These are phyloP conservation scores for Drosophila siamana DNA, from an alignment of 2,888 invertebrate genomes.

Conservation along the genomic window DNA sequence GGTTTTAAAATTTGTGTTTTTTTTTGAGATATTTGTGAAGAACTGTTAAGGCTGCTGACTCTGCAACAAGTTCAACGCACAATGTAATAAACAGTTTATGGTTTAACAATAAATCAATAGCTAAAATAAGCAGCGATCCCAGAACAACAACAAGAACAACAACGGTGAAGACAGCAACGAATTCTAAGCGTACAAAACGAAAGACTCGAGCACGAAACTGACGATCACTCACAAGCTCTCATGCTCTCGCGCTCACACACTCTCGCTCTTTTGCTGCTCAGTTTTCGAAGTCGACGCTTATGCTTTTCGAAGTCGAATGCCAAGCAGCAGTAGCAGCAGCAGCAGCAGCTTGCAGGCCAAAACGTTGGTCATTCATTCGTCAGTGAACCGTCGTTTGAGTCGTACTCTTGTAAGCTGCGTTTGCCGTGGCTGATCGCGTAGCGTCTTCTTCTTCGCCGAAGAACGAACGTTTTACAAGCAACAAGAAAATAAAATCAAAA, in stretches of 20 bases:
- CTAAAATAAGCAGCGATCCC: conserved; percentile 2
- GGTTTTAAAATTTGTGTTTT: conserved; percentile 11
- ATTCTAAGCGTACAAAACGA: conserved; percentile 59
- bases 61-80: conserved; percentile 51
- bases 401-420: conserved; percentile 43
- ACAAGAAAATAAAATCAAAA: conserved; percentile 7
- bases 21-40: conserved; percentile 3
- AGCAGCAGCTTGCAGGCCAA: conserved; percentile 58
- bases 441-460: conserved; percentile 68
- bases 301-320: conserved; percentile 45
- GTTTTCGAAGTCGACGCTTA: conserved; percentile 18
- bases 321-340: conserved; percentile 37
- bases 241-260: conserved; percentile 5
- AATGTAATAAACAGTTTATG: conserved; percentile 76
- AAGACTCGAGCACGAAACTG: conserved; percentile 69
- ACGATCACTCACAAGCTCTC: conserved; percentile 28
- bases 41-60: conserved; percentile 34
- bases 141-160: conserved; percentile 15
- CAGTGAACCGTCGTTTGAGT: conserved; percentile 75
- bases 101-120: conserved; percentile 76
- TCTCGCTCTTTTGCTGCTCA: conserved; percentile 9
- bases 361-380: conserved; percentile 67
- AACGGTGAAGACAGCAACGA: conserved; percentile 9
- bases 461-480: conserved; percentile 75
- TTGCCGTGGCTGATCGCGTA: conserved; percentile 19